Percentiles rank a stretch among this genome's conserved stretches.
Conservation (phyloP, 2,113 vertebrate genomes). For the Corapipo altera region DNA sequence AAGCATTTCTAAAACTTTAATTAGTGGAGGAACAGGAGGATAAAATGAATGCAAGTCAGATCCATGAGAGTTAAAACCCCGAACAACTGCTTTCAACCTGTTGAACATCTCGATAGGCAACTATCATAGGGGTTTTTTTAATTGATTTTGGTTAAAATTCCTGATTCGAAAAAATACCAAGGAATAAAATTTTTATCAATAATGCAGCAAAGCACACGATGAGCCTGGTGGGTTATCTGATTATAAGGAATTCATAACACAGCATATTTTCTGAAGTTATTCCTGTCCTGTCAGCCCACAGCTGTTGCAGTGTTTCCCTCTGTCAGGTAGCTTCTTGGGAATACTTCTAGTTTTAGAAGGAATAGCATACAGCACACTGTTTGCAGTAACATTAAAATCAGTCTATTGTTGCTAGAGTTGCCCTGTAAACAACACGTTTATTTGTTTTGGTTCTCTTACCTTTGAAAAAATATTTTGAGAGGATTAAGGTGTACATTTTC, state of each 20-base stretch:
- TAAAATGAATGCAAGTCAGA: constrained; percentile 49
- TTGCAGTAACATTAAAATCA: not conserved
- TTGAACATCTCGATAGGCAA: not conserved
- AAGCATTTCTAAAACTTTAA: constrained; percentile 18
- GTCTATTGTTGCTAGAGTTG: not conserved
- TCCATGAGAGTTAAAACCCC: constrained; percentile 28
- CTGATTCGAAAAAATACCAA: not conserved
- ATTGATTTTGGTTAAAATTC: not conserved
- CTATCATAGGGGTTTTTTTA: not conserved
- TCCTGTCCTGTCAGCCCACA: not conserved
- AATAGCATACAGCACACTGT: not conserved
- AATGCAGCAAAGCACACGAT: not conserved
- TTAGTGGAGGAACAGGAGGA: constrained; percentile 30
- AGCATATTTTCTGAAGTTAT: not conserved
- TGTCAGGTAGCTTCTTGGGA: not conserved
- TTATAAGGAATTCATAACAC: not conserved
- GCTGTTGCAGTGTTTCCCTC: not conserved
- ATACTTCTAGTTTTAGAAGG: not conserved
- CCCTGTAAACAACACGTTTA: not conserved
- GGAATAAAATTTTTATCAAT: not conserved
- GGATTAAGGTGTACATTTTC: not conserved
- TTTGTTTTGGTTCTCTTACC: not conserved
- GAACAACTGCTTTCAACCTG: constrained; percentile 6
- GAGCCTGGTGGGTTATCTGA: not conserved
- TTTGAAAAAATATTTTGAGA: not conserved